phyloP scores from a whole-genome alignment of 2,797 vertebrate species.

The Acestrorhynchus altus region DNA sequence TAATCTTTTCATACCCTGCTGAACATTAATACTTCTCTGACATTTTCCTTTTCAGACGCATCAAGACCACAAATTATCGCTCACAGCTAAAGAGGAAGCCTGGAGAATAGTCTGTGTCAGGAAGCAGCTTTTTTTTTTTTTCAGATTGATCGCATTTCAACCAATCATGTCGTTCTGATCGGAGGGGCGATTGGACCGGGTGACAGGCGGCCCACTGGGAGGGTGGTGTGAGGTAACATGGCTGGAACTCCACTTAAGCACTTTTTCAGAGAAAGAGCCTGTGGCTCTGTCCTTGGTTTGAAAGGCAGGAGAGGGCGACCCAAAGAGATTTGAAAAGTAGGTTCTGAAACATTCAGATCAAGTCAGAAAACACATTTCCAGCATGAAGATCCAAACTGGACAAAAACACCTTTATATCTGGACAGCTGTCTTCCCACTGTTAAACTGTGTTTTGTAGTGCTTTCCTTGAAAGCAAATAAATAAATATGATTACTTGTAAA shows the following conservation, averaged over 20 bases:
- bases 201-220: constrained; percentile 35
- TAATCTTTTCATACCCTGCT: constrained; percentile 62
- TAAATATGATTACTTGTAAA: no score
- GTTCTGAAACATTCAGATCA: neutral
- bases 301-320: neutral
- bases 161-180: constrained; percentile 70
- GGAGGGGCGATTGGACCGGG: constrained; percentile 56
- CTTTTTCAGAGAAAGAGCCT: neutral
- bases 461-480: no score
- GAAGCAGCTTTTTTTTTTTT: constrained; percentile 56
- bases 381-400: neutral
- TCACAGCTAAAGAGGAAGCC: constrained; percentile 51
- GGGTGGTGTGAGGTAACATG: constrained; percentile 5
- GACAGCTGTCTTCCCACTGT: neutral
- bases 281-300: constrained; percentile 5
- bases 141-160: constrained; percentile 75
- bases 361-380: neutral
- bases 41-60: constrained; percentile 52
- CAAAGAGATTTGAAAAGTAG: neutral
- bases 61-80: constrained; percentile 62
- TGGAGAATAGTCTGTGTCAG: constrained; percentile 68
- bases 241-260: neutral
- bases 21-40: constrained; percentile 62
- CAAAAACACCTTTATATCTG: neutral
- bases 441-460: neutral